Evolutionary conservation across 2,113 vertebrate genomes (phyloP), one percentile per base, ranked within the genome.

Genomic region (Columba janthina): DNA sequence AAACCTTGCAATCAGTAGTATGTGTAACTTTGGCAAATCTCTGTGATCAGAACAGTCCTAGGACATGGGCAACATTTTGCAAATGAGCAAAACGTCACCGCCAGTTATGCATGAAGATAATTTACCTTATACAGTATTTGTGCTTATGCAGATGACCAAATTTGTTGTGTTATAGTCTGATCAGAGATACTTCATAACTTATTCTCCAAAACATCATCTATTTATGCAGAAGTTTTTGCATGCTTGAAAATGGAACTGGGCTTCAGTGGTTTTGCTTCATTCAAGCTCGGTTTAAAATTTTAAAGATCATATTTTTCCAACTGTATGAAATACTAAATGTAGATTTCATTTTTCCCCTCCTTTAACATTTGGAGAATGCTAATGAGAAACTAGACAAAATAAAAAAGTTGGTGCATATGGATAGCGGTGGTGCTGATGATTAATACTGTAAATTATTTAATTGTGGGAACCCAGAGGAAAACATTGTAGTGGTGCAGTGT

Each of bases 401-500:
- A 61, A 26, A 50, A 66, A 42, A 26, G 54, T 8, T 0, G 1
- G 25, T 53, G 53, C 3, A 0, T 53, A 15, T 26, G 58, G 50
- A 32, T 50, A 85, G 69, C 15, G 64, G 13, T 80, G 42, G 36
- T 79, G 46, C 40, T 88, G 78, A 3, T 81, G 71, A 10, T 51
- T 51, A 88, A 44, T 75, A 36, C 18, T 79, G 34, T 94, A 81
- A 91, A 90, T 81, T 72, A 72, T 69, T 91, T 80, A 91, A 88
- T 93, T 88, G 44, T 44, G 57, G 54, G 65, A 81, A 62, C 36
- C 73, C 0, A 0, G 85, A 79, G 73, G 36, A 82, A 96, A 96
- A 93, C 85, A 76, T 42, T 81, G 85, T 94, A 86, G 88, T 90
- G 90, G 44, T 95, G 90, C 96, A 94, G 61, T 73, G 76, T 29